These are phyloP conservation scores for Drosophila orena DNA, from an alignment of 1,140 invertebrate genomes.

Conservation along the genomic window DNA sequence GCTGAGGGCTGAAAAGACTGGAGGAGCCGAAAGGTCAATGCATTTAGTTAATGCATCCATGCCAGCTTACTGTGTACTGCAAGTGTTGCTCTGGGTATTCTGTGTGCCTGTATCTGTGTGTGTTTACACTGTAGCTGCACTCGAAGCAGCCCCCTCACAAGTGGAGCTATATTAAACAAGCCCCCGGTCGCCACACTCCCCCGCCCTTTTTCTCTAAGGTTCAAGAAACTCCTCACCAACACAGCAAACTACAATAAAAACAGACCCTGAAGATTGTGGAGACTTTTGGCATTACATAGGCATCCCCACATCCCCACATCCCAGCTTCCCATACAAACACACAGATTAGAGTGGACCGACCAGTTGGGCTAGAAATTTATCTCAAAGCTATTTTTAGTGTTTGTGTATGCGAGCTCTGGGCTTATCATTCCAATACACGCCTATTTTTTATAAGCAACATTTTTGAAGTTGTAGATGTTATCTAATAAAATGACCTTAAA, in stretches of 20 bases:
- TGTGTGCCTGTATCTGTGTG: conserved; percentile 11
- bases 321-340: conserved; percentile 44
- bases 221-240: conserved; percentile 60
- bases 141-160: conserved; percentile 64
- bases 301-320: not conserved
- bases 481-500: no score
- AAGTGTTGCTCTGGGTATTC: conserved; percentile 4
- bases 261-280: conserved; percentile 27
- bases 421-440: no score
- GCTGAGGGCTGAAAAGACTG: conserved; percentile 21
- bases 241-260: not conserved
- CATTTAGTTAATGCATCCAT: conserved; percentile 76
- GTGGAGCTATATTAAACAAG: conserved; percentile 58
- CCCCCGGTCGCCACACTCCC: conserved; percentile 21
- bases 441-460: no score
- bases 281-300: conserved; percentile 34
- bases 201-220: conserved; percentile 60
- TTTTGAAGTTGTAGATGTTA: no score
- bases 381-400: not conserved
- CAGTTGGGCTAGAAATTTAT: not conserved
- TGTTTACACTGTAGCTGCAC: conserved; percentile 53
- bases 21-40: conserved; percentile 72
- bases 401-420: no score
- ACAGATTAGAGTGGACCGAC: conserved; percentile 26
- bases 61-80: conserved; percentile 29